Conservation (phyloP, 2,797 vertebrate genomes). For the Hypotaenidia okinawae region DNA sequence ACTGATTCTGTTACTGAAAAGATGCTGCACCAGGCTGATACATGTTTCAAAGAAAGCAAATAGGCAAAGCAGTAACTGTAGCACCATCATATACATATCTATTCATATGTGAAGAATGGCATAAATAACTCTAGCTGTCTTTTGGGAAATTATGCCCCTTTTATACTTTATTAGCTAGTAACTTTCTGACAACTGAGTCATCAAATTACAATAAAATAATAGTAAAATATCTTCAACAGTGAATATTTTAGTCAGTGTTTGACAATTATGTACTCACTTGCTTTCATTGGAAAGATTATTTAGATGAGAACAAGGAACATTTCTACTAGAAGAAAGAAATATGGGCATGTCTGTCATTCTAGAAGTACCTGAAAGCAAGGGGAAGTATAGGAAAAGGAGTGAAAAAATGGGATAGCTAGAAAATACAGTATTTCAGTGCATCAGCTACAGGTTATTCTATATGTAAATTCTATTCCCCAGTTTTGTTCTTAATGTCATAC, state of each 20-base stretch:
- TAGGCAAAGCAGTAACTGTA: not conserved
- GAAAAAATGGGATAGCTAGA: not conserved
- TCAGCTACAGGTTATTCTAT: not conserved
- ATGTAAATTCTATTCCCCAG: not conserved
- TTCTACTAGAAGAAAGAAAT: not conserved
- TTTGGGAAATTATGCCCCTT: not conserved
- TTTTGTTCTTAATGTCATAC: not conserved
- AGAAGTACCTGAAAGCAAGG: not conserved
- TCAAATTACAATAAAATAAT: conserved; percentile 2
- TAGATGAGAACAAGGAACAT: not conserved
- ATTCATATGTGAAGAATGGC: not conserved
- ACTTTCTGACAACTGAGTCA: not conserved
- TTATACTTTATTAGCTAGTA: conserved; percentile 6
- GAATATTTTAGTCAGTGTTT: not conserved
- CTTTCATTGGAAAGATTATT: not conserved
- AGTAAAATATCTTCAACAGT: not conserved
- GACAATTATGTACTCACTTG: not conserved
- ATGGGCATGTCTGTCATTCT: not conserved
- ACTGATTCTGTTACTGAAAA: not conserved
- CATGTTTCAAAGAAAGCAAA: not conserved
- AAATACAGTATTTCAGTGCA: not conserved
- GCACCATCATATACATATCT: not conserved
- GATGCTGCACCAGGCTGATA: not conserved
- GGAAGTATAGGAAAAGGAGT: not conserved
- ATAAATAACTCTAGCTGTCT: not conserved